Conservation (phyloP, 1,140 invertebrate species). For the Drosophila ercepeae region DNA sequence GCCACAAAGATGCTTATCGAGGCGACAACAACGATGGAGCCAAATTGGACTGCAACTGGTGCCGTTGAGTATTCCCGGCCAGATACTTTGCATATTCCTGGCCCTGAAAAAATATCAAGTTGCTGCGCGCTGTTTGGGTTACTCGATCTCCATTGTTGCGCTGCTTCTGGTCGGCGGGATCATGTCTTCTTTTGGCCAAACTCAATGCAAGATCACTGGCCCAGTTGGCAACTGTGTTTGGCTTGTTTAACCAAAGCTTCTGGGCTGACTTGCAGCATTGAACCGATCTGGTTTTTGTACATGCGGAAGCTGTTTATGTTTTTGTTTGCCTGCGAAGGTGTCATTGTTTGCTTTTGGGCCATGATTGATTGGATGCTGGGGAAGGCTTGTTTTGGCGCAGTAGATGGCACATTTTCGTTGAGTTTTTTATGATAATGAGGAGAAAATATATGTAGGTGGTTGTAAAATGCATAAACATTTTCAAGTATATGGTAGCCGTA, state of each 20-base stretch:
- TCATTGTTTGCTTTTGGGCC: conserved; percentile 42
- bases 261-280: conserved; percentile 25
- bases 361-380: conserved; percentile 59
- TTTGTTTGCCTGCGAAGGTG: conserved; percentile 48
- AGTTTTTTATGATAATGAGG: not conserved
- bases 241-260: conserved; percentile 40
- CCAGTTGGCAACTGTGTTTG: conserved; percentile 61
- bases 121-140: conserved; percentile 34
- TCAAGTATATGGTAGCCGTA: no score
- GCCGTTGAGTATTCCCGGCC: conserved; percentile 4
- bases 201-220: conserved; percentile 47
- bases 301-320: conserved; percentile 58
- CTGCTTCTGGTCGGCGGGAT: conserved; percentile 28
- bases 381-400: not conserved
- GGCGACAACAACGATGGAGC: conserved; percentile 64
- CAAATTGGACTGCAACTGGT: conserved; percentile 59
- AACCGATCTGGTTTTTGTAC: conserved; percentile 34
- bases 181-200: conserved; percentile 64
- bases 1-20: conserved; percentile 63
- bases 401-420: not conserved
- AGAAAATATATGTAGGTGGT: not conserved
- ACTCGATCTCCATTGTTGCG: conserved; percentile 53
- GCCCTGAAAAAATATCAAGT: conserved; percentile 22
- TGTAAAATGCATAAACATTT: not conserved
- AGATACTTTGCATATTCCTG: conserved; percentile 65